Evolutionary conservation across 2,113 vertebrate species (phyloP).

Genomic region (Periophthalmus modestus): DNA sequence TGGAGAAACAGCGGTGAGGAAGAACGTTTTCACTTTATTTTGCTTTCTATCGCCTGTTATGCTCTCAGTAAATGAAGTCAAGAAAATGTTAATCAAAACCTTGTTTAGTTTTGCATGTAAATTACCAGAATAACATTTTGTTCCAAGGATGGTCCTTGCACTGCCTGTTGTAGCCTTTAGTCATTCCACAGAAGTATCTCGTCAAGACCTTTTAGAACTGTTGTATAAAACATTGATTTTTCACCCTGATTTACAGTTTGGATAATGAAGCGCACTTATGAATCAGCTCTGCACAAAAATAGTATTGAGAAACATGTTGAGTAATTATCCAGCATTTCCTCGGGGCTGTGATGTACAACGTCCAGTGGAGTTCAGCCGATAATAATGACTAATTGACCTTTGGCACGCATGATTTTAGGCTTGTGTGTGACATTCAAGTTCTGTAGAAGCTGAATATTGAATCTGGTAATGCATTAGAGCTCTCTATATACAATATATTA

Average conservation of each 20-base stretch:
- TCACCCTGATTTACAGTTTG: neutral
- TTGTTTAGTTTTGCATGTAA: neutral
- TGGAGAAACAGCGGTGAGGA: neutral
- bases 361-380: neutral
- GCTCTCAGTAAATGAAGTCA: neutral
- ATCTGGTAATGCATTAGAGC: constrained; percentile 30
- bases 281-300: neutral
- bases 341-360: neutral
- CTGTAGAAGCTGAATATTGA: constrained; percentile 33
- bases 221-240: neutral
- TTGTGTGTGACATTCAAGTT: constrained; percentile 13
- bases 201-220: neutral
- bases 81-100: neutral
- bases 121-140: neutral
- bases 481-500: neutral
- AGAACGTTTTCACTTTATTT: neutral
- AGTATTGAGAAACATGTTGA: neutral
- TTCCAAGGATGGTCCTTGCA: neutral
- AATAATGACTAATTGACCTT: constrained; percentile 2
- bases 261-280: neutral
- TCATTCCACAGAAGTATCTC: no score
- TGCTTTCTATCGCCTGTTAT: neutral
- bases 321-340: neutral
- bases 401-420: constrained; percentile 18
- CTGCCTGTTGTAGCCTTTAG: neutral